Conservation (phyloP, 1,140 invertebrate genomes). For the Drosophila ohnishii region DNA sequence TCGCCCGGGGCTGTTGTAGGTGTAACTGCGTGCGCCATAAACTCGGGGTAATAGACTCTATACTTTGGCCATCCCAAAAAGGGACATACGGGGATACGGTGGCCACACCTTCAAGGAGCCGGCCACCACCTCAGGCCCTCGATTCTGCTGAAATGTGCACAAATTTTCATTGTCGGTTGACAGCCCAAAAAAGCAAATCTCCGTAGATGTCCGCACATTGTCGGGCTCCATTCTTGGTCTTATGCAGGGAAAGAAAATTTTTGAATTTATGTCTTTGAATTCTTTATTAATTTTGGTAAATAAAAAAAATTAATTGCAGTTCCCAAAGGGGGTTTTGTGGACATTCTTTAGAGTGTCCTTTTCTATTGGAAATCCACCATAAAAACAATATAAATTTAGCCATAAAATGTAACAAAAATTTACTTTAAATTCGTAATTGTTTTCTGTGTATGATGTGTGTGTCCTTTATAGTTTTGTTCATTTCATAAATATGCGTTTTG, state of each 20-base stretch:
- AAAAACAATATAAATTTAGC: no score
- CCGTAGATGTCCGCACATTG: constrained; percentile 75
- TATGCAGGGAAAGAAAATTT: constrained; percentile 7
- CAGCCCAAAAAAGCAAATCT: constrained; percentile 67
- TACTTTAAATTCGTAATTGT: neutral
- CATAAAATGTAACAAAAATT: no score
- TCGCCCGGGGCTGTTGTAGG: constrained; percentile 59
- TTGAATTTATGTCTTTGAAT: neutral
- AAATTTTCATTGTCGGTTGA: constrained; percentile 64
- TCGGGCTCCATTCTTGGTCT: constrained; percentile 12
- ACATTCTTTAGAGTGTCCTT: no score
- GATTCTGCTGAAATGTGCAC: constrained; percentile 78
- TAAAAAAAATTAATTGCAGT: no score
- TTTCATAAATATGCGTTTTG: constrained; percentile 81
- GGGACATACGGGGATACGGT: constrained; percentile 39
- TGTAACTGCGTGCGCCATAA: constrained; percentile 80
- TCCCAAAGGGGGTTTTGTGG: no score
- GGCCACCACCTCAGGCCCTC: constrained; percentile 68
- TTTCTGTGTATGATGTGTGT: constrained; percentile 21
- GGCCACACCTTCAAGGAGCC: constrained; percentile 66
- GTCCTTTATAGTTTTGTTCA: constrained; percentile 77
- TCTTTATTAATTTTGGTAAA: neutral
- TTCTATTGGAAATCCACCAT: no score
- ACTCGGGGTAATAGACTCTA: constrained; percentile 74
- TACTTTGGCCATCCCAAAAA: constrained; percentile 63